Conservation (phyloP, 2,113 vertebrate species). For the Nettapus auritus region DNA sequence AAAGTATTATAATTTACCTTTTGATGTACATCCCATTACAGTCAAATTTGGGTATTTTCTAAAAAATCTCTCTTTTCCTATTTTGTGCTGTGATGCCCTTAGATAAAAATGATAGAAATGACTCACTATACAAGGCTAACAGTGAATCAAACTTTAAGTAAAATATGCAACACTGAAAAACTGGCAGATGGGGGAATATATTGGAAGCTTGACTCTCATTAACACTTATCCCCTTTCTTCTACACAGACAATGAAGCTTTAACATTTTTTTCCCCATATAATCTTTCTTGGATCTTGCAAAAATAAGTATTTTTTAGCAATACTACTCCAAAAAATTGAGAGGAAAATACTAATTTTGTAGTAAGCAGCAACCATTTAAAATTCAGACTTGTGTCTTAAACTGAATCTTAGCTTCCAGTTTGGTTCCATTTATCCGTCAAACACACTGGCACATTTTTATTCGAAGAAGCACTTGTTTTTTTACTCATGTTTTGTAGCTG, state of each 20-base stretch:
- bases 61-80: background rate
- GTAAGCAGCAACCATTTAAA: background rate
- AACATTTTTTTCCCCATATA: background rate
- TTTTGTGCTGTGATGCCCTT: background rate
- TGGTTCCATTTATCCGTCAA: background rate
- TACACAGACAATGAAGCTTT: background rate
- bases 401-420: background rate
- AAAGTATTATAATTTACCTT: background rate
- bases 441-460: background rate
- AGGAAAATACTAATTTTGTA: background rate
- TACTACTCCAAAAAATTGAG: background rate
- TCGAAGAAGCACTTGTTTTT: conserved; percentile 23
- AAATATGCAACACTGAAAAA: background rate
- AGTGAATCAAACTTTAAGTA: conserved; percentile 24
- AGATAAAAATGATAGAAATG: background rate
- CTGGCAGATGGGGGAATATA: background rate
- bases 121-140: background rate
- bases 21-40: background rate
- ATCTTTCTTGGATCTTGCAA: background rate
- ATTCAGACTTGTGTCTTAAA: background rate
- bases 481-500: background rate
- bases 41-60: background rate
- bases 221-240: background rate
- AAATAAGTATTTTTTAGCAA: background rate
- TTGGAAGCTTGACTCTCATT: background rate